Evolutionary conservation across 2,113 vertebrate genomes (phyloP).

Genomic region (Tyto alba): DNA sequence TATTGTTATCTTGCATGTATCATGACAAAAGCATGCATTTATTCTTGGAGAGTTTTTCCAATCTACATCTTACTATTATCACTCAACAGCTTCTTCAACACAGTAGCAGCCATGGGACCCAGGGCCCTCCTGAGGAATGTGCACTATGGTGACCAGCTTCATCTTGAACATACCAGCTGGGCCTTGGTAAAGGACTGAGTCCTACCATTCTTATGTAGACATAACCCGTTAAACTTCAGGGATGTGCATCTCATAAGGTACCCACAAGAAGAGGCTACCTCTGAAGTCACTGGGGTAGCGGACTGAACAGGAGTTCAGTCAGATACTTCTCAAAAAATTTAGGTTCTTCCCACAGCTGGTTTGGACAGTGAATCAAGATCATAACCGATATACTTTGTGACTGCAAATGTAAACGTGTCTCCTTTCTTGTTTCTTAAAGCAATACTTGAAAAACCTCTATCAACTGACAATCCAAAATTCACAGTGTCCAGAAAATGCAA

Average conservation of each 20-base stretch:
- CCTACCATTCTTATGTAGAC: neutral
- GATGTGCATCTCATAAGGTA: neutral
- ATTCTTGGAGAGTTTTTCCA: neutral
- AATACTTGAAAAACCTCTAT: neutral
- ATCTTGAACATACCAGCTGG: neutral
- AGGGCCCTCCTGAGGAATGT: neutral
- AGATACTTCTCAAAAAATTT: neutral
- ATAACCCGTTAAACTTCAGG: neutral
- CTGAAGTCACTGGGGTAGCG: neutral
- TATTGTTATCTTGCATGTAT: neutral
- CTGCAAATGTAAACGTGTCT: neutral
- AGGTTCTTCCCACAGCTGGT: neutral
- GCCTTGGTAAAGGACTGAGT: neutral
- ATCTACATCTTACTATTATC: neutral
- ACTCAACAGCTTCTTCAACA: neutral
- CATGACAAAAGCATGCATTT: neutral
- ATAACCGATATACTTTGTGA: neutral
- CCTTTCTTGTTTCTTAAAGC: neutral
- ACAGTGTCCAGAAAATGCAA: neutral
- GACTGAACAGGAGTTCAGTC: neutral
- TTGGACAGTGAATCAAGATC: neutral
- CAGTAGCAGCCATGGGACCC: neutral
- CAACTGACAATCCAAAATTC: neutral
- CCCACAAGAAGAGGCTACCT: neutral
- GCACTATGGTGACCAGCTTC: neutral